Percentiles rank a stretch among this genome's conserved stretches.
Evolutionary conservation across 92 coral and sea anemone species (phyloP).

Genomic region (Epizoanthus stellaris): DNA sequence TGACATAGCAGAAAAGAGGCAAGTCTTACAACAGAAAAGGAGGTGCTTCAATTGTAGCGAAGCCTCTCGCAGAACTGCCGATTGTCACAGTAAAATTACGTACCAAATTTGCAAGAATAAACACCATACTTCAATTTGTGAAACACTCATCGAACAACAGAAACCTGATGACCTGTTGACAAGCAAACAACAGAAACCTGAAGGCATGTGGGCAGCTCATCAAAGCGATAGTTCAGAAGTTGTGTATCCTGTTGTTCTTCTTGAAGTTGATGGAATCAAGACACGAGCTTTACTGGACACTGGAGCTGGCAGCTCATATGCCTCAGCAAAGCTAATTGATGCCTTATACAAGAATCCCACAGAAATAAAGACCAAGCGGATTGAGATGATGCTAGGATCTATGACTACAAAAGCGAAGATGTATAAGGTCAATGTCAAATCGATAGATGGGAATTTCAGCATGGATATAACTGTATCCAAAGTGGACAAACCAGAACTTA

Average conservation of each 20-base stretch:
- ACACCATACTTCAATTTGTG: conserved; percentile 69
- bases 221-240: conserved; percentile 20
- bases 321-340: conserved; percentile 42
- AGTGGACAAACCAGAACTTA: conserved; percentile 53
- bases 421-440: conserved; percentile 13
- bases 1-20: not conserved
- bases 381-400: conserved; percentile 57
- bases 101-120: conserved; percentile 47
- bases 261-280: conserved; percentile 43
- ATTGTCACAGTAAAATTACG: conserved; percentile 5
- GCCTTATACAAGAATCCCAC: conserved; percentile 25
- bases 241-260: conserved; percentile 47
- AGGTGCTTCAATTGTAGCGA: not conserved
- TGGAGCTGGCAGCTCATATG: conserved; percentile 60
- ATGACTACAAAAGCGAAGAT: conserved; percentile 21
- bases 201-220: conserved; percentile 34
- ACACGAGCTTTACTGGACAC: conserved; percentile 55
- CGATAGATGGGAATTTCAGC: not conserved
- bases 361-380: conserved; percentile 27
- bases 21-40: not conserved
- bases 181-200: not conserved
- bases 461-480: conserved; percentile 42
- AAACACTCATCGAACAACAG: not conserved
- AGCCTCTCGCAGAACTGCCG: not conserved
- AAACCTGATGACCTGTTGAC: too few relatives aligned